Percentiles rank a stretch among this genome's conserved stretches.
phyloP scores from a whole-genome alignment of 2,797 vertebrate species.

The Cuniculus paca region DNA sequence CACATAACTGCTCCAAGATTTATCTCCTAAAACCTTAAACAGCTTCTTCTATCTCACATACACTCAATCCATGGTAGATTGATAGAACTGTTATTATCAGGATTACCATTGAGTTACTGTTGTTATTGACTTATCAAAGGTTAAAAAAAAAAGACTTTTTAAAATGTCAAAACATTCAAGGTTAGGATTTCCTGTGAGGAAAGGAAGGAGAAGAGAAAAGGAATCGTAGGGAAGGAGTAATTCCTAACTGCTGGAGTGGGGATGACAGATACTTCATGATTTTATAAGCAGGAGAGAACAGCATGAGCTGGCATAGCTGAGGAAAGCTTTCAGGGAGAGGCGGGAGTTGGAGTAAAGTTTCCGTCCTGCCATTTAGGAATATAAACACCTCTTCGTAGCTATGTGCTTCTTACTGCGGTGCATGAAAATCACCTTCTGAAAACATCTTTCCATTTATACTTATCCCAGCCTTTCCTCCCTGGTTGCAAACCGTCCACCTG shows the following conservation, averaged over 20 bases:
- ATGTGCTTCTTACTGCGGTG: background rate
- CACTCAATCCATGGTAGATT: background rate
- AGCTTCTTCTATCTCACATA: background rate
- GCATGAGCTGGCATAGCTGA: background rate
- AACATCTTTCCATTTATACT: slow-evolving; percentile 8
- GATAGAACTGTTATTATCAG: background rate
- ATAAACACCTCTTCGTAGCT: background rate
- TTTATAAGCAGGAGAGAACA: background rate
- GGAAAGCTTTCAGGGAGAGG: background rate
- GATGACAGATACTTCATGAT: background rate
- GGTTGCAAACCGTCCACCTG: slow-evolving; percentile 39
- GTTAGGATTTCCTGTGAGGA: background rate
- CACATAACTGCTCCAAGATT: background rate
- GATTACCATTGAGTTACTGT: background rate
- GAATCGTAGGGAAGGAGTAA: background rate
- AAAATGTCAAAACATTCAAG: background rate
- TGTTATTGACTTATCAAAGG: background rate
- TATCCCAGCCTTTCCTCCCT: background rate
- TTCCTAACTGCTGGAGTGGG: background rate
- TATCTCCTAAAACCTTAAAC: background rate
- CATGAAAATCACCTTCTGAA: background rate
- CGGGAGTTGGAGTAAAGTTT: background rate
- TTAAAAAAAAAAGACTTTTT: background rate
- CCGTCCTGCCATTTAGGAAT: background rate
- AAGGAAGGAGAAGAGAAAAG: background rate